Evolutionary conservation across 2,113 vertebrate species (phyloP), one percentile per base, ranked within the genome.

Genomic region (Cebidichthys violaceus): DNA sequence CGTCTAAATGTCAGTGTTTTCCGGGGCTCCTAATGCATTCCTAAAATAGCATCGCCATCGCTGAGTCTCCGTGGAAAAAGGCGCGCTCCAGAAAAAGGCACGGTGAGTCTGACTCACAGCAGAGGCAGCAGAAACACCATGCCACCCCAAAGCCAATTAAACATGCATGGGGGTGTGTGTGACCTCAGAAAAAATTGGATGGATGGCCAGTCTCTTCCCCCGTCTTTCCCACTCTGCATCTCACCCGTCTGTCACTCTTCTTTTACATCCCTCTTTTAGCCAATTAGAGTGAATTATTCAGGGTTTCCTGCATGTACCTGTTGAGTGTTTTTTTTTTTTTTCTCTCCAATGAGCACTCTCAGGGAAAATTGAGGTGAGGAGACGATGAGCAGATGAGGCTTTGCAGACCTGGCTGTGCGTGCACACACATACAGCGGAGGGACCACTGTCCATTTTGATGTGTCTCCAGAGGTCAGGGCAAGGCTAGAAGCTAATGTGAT

Each of bases 1-100:
- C 80, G 86, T 91, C 88, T 92, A 91, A 92, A 93, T 92, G 89
- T 94, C 90, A 91, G 81, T 92, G 86, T 91, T 92, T 91, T 89
- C 89, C 86, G 72, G 77, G 24, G 81, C 86, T 87, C 75, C 86
- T 87, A 91, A 94, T 90, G 88, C 77, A 84, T 83, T 92, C 91
- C 85, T 54, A 90, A 94, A 94, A 94, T 94, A 93, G 90, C 65
- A 70, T 74, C 85, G 78, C 77, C 85, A 84, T 86, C 31, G 85
- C 91, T 87, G 88, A 87, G 89, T 74, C 82, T 85, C 80, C 22
- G 35, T 88, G 79, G 90, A 91, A 91, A 92, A 22, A 52, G 18
- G 3, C 71, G 59, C 29, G 73, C 80, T 91, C 82, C 82, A 91
- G 76, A 88, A 87, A 45, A 88, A 84, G 76, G 75, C 84, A 70